A percentile compares a stretch with the other conserved stretches of the same genome.
phyloP scores from a whole-genome alignment of 2,888 invertebrate genomes.

The Drosophila paracracens region DNA sequence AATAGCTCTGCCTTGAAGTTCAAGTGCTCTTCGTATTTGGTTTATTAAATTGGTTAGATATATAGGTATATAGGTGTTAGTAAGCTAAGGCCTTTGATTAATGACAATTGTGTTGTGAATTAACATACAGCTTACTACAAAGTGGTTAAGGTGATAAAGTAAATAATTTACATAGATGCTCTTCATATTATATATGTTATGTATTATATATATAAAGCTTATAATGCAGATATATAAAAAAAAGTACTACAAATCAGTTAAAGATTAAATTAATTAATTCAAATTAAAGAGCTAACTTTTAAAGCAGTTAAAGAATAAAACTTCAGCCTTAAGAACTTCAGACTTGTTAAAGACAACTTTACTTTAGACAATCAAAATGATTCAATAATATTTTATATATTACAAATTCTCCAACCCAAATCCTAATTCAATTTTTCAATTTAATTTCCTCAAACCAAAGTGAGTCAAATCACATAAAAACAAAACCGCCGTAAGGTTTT shows the following conservation, averaged over 20 bases:
- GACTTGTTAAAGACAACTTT: background rate
- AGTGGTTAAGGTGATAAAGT: rapidly evolving
- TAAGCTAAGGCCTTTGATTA: background rate
- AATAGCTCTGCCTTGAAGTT: too few species aligned
- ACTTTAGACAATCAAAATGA: background rate
- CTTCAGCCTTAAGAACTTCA: too few species aligned
- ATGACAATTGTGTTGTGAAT: background rate
- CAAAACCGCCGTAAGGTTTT: background rate
- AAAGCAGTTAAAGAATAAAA: rapidly evolving
- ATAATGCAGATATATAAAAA: background rate
- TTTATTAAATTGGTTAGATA: background rate
- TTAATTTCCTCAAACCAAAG: background rate
- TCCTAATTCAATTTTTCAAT: too few species aligned
- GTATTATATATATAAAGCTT: background rate
- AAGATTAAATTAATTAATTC: too few species aligned
- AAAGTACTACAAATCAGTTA: background rate
- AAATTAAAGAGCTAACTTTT: rapidly evolving
- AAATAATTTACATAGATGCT: background rate
- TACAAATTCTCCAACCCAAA: background rate
- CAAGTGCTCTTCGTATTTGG: background rate
- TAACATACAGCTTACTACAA: rapidly evolving
- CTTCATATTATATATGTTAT: background rate
- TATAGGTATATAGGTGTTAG: background rate
- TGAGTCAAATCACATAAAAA: background rate
- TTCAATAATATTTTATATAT: background rate